Percentiles rank a stretch among this genome's conserved stretches.
phyloP scores from a whole-genome alignment of 64 coral and sea anemone species.

The Porites lutea region DNA sequence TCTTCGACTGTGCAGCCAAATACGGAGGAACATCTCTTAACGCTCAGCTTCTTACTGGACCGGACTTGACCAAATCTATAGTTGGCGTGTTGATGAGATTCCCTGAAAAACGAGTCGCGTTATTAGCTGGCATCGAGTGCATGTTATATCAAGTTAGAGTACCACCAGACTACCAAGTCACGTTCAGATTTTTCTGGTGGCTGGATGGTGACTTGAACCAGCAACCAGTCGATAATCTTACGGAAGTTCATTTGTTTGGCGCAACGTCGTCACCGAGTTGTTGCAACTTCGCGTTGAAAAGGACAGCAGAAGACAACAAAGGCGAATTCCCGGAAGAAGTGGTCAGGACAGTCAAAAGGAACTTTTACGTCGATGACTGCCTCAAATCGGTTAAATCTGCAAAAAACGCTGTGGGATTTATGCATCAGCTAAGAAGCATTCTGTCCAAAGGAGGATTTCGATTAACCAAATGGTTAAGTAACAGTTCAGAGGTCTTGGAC shows the following conservation, averaged over 20 bases:
- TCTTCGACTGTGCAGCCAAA: neutral
- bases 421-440: too few relatives aligned
- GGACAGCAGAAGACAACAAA: neutral
- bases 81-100: conserved; percentile 40
- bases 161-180: neutral
- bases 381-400: too few relatives aligned
- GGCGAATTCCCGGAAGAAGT: neutral
- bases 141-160: conserved; percentile 37
- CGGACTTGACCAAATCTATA: conserved; percentile 24
- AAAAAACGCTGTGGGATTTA: too few relatives aligned
- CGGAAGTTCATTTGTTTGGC: conserved; percentile 34
- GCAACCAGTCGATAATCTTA: neutral
- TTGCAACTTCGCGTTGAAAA: neutral
- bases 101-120: neutral
- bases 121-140: conserved; percentile 15
- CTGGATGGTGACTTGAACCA: too few relatives aligned
- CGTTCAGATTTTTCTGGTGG: conserved; percentile 5
- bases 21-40: conserved; percentile 38
- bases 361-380: too few relatives aligned
- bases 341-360: neutral
- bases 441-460: too few relatives aligned
- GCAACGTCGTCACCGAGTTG: conserved; percentile 12
- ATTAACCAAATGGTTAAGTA: too few relatives aligned
- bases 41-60: neutral
- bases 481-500: too few relatives aligned